Conservation (phyloP, 2,797 vertebrate genomes). For the Chromis chromis region DNA sequence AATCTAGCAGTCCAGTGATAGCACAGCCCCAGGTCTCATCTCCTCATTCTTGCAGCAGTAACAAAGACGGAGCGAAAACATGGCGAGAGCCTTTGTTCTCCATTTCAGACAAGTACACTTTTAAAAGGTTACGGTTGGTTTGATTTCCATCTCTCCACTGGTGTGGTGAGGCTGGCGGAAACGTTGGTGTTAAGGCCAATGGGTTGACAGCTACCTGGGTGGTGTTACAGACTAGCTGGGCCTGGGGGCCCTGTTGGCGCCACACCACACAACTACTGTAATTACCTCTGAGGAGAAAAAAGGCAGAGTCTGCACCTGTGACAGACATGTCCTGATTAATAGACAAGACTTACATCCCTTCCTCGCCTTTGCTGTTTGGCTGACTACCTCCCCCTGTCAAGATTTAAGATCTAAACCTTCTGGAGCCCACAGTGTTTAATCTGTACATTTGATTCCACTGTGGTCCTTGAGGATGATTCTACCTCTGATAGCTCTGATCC, state of each 20-base stretch:
- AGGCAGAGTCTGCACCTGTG: constrained; percentile 73
- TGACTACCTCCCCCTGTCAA: constrained; percentile 55
- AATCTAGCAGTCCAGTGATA: constrained; percentile 67
- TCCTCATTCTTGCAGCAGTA: constrained; percentile 50
- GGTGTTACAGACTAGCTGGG: constrained; percentile 72
- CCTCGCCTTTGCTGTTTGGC: constrained; percentile 58
- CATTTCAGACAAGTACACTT: constrained; percentile 64
- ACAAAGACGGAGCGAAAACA: constrained; percentile 72
- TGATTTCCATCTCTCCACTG: constrained; percentile 75
- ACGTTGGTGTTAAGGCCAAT: constrained; percentile 57
- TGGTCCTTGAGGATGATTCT: constrained; percentile 55
- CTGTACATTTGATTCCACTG: constrained; percentile 60
- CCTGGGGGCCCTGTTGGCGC: constrained; percentile 76
- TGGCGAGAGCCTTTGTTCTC: constrained; percentile 65
- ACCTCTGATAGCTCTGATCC: constrained; percentile 49
- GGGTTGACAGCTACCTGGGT: constrained; percentile 82
- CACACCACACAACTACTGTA: constrained; percentile 78
- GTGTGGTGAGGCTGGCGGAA: constrained; percentile 62
- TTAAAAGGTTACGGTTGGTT: constrained; percentile 79
- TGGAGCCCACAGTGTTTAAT: constrained; percentile 65
- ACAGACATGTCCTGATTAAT: constrained; percentile 82
- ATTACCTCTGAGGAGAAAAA: constrained; percentile 71
- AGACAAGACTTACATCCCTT: constrained; percentile 67
- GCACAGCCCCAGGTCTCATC: constrained; percentile 60
- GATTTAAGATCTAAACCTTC: constrained; percentile 73